Conservation (phyloP, 2,797 vertebrate species). For the Periparus ater region DNA sequence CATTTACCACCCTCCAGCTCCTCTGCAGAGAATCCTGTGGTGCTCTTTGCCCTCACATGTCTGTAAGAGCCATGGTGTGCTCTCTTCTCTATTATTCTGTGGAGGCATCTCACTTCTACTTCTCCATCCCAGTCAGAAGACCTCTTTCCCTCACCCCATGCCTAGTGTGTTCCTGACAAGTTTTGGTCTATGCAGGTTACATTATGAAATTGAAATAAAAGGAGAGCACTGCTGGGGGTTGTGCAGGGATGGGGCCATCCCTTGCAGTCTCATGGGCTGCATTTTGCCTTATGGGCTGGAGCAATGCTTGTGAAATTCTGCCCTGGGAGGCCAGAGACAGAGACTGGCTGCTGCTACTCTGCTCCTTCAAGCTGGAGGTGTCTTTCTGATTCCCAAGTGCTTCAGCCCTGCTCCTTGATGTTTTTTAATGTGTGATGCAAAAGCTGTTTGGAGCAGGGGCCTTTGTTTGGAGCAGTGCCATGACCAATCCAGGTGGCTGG, state of each 20-base stretch:
- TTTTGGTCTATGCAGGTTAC: not conserved
- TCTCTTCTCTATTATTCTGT: not conserved
- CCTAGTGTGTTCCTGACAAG: not conserved
- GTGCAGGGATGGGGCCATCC: not conserved
- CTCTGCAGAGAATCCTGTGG: not conserved
- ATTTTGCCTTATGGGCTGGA: not conserved
- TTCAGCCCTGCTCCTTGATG: not conserved
- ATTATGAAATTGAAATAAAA: not conserved
- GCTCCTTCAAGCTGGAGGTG: not conserved
- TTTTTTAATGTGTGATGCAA: not conserved
- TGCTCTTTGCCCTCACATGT: not conserved
- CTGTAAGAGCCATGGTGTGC: not conserved
- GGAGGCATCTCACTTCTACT: not conserved
- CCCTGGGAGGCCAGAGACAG: not conserved
- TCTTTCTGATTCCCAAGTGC: not conserved
- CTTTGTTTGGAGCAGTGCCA: not conserved
- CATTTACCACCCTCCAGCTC: not conserved
- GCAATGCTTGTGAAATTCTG: not conserved
- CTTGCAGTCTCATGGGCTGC: not conserved
- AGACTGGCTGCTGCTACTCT: not conserved
- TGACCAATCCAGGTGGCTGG: not conserved
- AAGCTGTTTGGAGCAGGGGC: not conserved
- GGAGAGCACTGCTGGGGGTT: not conserved
- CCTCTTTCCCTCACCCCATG: not conserved
- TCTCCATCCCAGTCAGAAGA: not conserved